Conservation (phyloP, 2,113 vertebrate genomes). For the Sakesphorus luctuosus region DNA sequence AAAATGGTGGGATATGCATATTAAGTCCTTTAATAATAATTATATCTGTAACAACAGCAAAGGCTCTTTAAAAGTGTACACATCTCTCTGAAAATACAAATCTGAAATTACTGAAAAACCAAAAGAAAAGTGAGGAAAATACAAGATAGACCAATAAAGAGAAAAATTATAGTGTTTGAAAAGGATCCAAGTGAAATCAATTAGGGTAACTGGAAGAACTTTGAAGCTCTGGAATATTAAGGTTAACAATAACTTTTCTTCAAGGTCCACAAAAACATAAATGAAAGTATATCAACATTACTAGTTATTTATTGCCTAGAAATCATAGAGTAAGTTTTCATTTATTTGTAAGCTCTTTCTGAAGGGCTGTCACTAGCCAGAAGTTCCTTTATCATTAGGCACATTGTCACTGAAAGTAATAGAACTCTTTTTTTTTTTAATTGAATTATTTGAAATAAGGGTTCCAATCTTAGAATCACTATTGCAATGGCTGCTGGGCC, state of each 20-base stretch:
- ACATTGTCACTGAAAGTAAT: not conserved
- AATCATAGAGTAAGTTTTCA: not conserved
- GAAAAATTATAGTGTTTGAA: not conserved
- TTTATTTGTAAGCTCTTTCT: conserved; percentile 33
- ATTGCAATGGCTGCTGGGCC: not conserved
- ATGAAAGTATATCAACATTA: not conserved
- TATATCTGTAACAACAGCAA: not conserved
- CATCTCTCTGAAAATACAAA: not conserved
- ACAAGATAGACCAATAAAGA: not conserved
- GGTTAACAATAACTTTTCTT: conserved; percentile 30
- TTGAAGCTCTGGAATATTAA: not conserved
- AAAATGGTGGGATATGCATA: not conserved
- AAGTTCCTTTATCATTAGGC: not conserved
- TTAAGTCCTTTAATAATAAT: not conserved
- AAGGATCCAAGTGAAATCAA: not conserved
- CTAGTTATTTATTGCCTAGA: not conserved
- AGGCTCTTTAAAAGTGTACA: not conserved
- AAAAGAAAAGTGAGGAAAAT: not conserved
- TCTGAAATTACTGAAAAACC: not conserved
- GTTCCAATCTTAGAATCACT: not conserved
- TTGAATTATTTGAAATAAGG: not conserved
- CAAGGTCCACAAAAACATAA: not conserved
- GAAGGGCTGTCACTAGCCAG: conserved; percentile 5
- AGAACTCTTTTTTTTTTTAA: accelerated
- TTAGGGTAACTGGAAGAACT: not conserved